Percentiles rank a stretch among this genome's conserved stretches.
phyloP scores from a whole-genome alignment of 2,888 invertebrate species.

The Philhelius pedissequus region DNA sequence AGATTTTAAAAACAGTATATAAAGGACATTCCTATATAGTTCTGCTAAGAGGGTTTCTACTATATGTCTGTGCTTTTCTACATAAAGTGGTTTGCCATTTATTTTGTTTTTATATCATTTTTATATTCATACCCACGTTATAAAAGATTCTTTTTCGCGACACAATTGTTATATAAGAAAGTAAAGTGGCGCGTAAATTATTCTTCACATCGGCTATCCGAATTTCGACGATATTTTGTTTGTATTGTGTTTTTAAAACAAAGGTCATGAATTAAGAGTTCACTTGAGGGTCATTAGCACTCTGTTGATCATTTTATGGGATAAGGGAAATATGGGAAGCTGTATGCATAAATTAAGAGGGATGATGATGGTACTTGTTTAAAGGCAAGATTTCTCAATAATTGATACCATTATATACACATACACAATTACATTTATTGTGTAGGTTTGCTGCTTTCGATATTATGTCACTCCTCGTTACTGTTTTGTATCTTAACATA shows the following conservation, averaged over 20 bases:
- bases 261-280: slow-evolving; percentile 52
- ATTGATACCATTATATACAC: neutral
- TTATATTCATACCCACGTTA: too few species aligned
- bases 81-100: slow-evolving; percentile 2
- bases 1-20: neutral
- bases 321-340: slow-evolving; percentile 11
- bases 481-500: too few species aligned
- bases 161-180: slow-evolving; percentile 1
- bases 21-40: slow-evolving; percentile 3
- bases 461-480: too few species aligned
- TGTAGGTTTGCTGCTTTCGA: too few species aligned
- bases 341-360: slow-evolving; percentile 28
- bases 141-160: neutral
- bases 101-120: slow-evolving; percentile 4
- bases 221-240: neutral
- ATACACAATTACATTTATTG: neutral
- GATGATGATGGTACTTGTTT: slow-evolving; percentile 4
- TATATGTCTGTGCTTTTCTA: slow-evolving; percentile 10
- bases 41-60: neutral
- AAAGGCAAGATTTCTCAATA: neutral
- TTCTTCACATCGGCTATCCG: slow-evolving; percentile 35
- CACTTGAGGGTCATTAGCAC: slow-evolving; percentile 44
- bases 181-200: slow-evolving; percentile 52
- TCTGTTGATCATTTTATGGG: slow-evolving; percentile 38
- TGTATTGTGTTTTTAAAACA: slow-evolving; percentile 30